A percentile compares a stretch with the other conserved stretches of the same genome.
Conservation (phyloP, 2,888 invertebrate species). For the Rhaphigaster nebulosa region DNA sequence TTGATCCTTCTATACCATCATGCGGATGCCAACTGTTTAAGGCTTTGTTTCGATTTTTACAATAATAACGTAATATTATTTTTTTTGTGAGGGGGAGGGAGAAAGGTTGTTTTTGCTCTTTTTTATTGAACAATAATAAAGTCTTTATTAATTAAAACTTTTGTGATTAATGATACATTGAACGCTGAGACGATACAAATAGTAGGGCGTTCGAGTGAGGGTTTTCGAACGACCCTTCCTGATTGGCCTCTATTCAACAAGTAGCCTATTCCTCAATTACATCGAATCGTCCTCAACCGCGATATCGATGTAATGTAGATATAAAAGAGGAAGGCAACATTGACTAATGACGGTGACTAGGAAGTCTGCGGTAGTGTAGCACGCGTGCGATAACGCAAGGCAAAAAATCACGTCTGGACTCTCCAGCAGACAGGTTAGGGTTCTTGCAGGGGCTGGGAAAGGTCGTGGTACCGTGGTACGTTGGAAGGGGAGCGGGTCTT, state of each 20-base stretch:
- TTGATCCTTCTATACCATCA: too few relatives aligned
- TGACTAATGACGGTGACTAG: conserved; percentile 25
- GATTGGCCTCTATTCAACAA: background rate
- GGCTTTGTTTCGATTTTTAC: too few relatives aligned
- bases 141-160: background rate
- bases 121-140: too few relatives aligned
- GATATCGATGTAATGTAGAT: background rate
- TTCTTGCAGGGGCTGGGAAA: conserved; percentile 57
- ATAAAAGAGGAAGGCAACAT: background rate
- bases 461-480: conserved; percentile 58
- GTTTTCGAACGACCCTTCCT: background rate
- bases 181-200: too few relatives aligned
- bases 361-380: conserved; percentile 15
- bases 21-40: too few relatives aligned
- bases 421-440: conserved; percentile 25
- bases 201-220: background rate
- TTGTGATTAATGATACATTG: background rate
- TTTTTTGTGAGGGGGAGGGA: too few relatives aligned
- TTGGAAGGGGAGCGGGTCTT: background rate
- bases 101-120: too few relatives aligned
- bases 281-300: background rate
- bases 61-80: too few relatives aligned
- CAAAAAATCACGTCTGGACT: conserved; percentile 45
- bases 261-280: background rate
- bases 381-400: background rate